Conservation (phyloP, 1,140 invertebrate species). For the Stegodyphus mimosarum region DNA sequence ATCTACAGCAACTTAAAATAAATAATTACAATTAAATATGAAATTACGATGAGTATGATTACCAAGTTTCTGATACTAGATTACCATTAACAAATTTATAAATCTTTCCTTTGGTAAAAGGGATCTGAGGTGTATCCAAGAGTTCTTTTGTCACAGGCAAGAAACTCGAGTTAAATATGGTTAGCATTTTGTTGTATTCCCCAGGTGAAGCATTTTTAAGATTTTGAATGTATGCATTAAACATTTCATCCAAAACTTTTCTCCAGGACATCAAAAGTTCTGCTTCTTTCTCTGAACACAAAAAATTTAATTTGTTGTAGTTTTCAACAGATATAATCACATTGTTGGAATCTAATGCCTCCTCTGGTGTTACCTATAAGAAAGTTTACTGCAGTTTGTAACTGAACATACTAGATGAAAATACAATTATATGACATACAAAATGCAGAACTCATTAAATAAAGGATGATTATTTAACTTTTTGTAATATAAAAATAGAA, state of each 20-base stretch:
- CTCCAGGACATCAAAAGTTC: slow-evolving; percentile 69
- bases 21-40: background rate
- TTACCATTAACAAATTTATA: slow-evolving; percentile 35
- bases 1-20: too few species aligned
- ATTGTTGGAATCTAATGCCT: slow-evolving; percentile 61
- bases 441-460: background rate
- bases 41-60: background rate
- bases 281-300: slow-evolving; percentile 67
- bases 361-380: slow-evolving; percentile 13
- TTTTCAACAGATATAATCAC: slow-evolving; percentile 66
- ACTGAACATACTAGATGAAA: background rate
- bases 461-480: too few species aligned
- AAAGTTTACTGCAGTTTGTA: background rate
- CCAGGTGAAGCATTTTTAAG: background rate
- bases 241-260: slow-evolving; percentile 66
- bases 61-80: slow-evolving; percentile 26
- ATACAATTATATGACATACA: background rate
- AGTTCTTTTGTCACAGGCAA: slow-evolving; percentile 24
- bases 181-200: background rate
- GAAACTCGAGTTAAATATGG: background rate
- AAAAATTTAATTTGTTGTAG: slow-evolving; percentile 62
- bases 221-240: slow-evolving; percentile 5
- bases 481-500: background rate
- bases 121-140: slow-evolving; percentile 38
- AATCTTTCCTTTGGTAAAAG: slow-evolving; percentile 38